Conservation (phyloP, 2,888 invertebrate genomes). For the Rhabditoides inermis region DNA sequence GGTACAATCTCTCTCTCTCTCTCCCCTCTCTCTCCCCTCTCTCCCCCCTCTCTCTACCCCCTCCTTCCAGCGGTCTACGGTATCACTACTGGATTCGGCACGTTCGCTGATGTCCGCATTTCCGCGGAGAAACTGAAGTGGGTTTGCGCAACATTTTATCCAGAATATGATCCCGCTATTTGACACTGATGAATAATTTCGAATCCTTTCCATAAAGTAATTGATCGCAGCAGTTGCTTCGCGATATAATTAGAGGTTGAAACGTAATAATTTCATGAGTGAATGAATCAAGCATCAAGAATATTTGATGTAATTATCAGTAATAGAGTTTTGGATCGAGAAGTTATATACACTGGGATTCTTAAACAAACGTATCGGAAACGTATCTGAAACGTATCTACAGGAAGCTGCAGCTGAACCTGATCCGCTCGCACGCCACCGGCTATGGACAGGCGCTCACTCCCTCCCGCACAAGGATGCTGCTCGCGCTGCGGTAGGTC, state of each 20-base stretch:
- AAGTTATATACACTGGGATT: too few species aligned
- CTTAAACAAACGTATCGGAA: background rate
- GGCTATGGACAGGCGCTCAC: constrained; percentile 63
- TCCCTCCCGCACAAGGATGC: constrained; percentile 62
- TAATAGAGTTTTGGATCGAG: too few species aligned
- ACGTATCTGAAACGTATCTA: too few species aligned
- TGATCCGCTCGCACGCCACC: constrained; percentile 64
- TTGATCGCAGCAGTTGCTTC: too few species aligned
- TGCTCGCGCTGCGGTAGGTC: constrained; percentile 60
- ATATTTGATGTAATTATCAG: too few species aligned
- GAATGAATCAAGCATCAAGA: too few species aligned
- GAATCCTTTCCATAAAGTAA: too few species aligned
- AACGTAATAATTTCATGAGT: too few species aligned
- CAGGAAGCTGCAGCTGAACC: constrained; percentile 60
- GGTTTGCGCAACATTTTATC: too few species aligned
- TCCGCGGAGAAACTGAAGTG: constrained; percentile 60
- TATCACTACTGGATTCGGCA: constrained; percentile 66
- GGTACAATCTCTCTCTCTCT: constrained; percentile 2
- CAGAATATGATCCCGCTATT: too few species aligned
- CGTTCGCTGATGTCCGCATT: constrained; percentile 62
- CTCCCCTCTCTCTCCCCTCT: background rate
- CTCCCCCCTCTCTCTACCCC: background rate
- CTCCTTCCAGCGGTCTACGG: constrained; percentile 60
- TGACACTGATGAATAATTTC: too few species aligned
- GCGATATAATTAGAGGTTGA: too few species aligned